phyloP scores from a whole-genome alignment of 2,113 vertebrate genomes.

The Amazona vittata region DNA sequence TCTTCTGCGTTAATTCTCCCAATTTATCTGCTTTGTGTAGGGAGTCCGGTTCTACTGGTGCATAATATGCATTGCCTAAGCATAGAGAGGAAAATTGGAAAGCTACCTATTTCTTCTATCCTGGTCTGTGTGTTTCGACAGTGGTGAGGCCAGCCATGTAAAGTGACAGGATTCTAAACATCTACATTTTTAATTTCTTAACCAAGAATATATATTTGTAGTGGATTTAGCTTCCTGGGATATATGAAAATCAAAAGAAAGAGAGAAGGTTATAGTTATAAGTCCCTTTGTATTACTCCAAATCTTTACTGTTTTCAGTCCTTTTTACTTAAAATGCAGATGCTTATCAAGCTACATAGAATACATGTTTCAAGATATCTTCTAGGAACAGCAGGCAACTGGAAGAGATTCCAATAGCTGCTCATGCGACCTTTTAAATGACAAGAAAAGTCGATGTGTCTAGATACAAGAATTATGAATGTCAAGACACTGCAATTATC shows the following conservation, averaged over 20 bases:
- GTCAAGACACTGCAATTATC: background rate
- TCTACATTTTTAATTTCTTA: background rate
- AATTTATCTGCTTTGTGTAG: background rate
- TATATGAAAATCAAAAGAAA: background rate
- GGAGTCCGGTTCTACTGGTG: background rate
- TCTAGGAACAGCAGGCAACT: background rate
- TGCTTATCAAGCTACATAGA: background rate
- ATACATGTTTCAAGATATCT: background rate
- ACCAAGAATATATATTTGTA: background rate
- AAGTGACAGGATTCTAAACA: background rate
- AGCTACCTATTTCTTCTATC: background rate
- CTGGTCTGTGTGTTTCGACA: fast-evolving
- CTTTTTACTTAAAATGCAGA: background rate
- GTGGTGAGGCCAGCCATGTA: background rate
- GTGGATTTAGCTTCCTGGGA: background rate
- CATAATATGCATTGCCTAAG: background rate
- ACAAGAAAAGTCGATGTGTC: background rate
- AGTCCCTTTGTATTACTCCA: background rate
- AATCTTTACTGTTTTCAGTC: background rate
- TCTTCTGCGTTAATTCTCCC: background rate
- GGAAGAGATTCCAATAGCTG: background rate
- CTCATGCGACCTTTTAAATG: background rate
- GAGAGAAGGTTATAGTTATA: background rate
- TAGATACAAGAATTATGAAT: background rate
- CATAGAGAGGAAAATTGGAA: background rate